These are phyloP conservation scores for Nymphalis c-album DNA, from an alignment of 2,888 invertebrate genomes.

Conservation along the genomic window DNA sequence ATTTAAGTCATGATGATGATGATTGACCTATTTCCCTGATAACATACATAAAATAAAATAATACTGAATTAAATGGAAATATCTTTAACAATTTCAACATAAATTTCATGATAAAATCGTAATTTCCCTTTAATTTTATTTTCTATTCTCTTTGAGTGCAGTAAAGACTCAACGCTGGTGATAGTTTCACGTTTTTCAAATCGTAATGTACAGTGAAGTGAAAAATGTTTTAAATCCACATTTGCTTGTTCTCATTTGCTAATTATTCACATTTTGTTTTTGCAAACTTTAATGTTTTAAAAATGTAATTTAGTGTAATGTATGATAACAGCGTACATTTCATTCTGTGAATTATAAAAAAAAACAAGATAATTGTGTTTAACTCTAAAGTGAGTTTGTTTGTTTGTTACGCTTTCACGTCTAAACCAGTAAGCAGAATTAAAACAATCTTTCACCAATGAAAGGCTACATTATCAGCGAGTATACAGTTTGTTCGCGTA, in stretches of 20 bases:
- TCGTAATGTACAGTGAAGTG: conserved; percentile 9
- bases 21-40: too few relatives aligned
- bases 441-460: too few relatives aligned
- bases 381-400: too few relatives aligned
- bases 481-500: too few relatives aligned
- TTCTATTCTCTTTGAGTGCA: conserved; percentile 12
- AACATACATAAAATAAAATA: too few relatives aligned
- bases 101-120: conserved; percentile 14
- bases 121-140: conserved; percentile 15
- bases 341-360: not conserved
- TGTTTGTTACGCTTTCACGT: too few relatives aligned
- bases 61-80: not conserved
- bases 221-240: not conserved
- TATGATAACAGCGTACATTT: not conserved
- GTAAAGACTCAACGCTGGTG: conserved; percentile 12
- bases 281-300: conserved; percentile 10
- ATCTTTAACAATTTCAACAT: conserved; percentile 5
- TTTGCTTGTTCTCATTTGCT: conserved; percentile 5
- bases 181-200: conserved; percentile 14
- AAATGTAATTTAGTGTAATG: conserved; percentile 15
- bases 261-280: not conserved
- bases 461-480: too few relatives aligned
- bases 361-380: too few relatives aligned
- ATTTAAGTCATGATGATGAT: too few relatives aligned
- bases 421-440: too few relatives aligned